Evolutionary conservation across 2,113 vertebrate species (phyloP).

Genomic region (Gadus macrocephalus): DNA sequence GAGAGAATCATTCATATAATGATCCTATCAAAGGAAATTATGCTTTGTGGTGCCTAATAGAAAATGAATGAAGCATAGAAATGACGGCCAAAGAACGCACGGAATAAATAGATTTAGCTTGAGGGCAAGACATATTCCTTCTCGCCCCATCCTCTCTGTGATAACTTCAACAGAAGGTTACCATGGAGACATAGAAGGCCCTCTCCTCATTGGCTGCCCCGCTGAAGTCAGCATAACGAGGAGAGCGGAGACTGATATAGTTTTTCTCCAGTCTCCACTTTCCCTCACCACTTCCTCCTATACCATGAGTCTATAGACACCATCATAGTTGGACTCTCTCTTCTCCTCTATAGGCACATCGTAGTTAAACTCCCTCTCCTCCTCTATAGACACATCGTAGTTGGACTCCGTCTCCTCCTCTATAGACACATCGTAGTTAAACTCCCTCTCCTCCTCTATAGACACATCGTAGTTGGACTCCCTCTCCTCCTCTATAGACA

Average conservation of each 20-base stretch:
- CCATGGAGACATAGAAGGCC: constrained; percentile 58
- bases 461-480: no score
- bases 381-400: no score
- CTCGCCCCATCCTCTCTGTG: constrained; percentile 55
- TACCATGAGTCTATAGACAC: background rate
- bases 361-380: no score
- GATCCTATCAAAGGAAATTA: no score
- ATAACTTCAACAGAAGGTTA: constrained; percentile 52
- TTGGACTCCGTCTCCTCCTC: no score
- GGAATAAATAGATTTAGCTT: constrained; percentile 36
- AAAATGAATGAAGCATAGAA: constrained; percentile 18
- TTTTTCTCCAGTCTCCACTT: constrained; percentile 51
- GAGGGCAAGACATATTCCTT: constrained; percentile 43
- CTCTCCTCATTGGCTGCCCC: constrained; percentile 50
- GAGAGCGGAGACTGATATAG: constrained; percentile 50
- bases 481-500: no score
- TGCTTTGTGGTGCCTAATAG: constrained; percentile 8
- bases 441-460: no score
- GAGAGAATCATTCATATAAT: no score
- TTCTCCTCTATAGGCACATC: background rate
- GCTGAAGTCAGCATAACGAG: constrained; percentile 55
- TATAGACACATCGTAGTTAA: no score
- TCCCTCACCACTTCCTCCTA: constrained; percentile 25
- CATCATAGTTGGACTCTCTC: background rate
- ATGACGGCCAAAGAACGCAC: background rate